Evolutionary conservation across 2,888 invertebrate genomes (phyloP).

Genomic region (Philereme vetulata): DNA sequence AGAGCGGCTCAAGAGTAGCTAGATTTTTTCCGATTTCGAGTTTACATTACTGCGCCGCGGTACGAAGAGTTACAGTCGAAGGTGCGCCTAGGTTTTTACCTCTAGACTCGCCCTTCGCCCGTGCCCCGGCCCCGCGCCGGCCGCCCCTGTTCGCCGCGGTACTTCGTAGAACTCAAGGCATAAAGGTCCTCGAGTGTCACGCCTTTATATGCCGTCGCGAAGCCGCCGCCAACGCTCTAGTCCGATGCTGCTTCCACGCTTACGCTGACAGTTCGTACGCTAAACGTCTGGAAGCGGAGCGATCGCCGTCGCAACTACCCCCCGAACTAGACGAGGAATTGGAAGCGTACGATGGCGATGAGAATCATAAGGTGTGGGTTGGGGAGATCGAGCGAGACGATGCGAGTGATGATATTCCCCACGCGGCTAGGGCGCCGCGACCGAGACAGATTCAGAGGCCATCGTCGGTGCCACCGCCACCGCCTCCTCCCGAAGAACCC

Average conservation of each 20-base stretch:
- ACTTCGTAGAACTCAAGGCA: constrained; percentile 96
- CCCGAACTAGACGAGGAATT: constrained; percentile 87
- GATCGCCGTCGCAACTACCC: constrained; percentile 68
- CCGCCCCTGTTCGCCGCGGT: constrained; percentile 99
- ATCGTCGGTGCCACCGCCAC: constrained; percentile 93
- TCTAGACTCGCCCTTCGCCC: constrained; percentile 97
- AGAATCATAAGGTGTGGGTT: constrained; percentile 97
- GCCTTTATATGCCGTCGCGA: constrained; percentile 98
- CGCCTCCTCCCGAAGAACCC: constrained; percentile 87
- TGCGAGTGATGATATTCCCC: constrained; percentile 87
- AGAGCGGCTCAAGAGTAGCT: constrained; percentile 96
- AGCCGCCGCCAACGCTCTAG: constrained; percentile 98
- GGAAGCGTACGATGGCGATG: constrained; percentile 94
- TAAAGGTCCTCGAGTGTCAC: constrained; percentile 99
- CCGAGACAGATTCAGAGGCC: constrained; percentile 92
- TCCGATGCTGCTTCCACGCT: constrained; percentile 98
- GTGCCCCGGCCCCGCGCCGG: constrained; percentile 95
- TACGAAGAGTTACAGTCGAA: constrained; percentile 91
- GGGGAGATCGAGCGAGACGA: constrained; percentile 91
- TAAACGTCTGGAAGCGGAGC: constrained; percentile 89
- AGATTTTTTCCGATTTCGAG: constrained; percentile 98
- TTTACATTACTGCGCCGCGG: constrained; percentile 97
- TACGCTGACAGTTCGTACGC: constrained; percentile 98
- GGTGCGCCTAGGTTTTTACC: constrained; percentile 95
- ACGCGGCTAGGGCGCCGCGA: constrained; percentile 86